Conservation (phyloP, 2,888 invertebrate genomes). For the Eueremaeus valkanovi region DNA sequence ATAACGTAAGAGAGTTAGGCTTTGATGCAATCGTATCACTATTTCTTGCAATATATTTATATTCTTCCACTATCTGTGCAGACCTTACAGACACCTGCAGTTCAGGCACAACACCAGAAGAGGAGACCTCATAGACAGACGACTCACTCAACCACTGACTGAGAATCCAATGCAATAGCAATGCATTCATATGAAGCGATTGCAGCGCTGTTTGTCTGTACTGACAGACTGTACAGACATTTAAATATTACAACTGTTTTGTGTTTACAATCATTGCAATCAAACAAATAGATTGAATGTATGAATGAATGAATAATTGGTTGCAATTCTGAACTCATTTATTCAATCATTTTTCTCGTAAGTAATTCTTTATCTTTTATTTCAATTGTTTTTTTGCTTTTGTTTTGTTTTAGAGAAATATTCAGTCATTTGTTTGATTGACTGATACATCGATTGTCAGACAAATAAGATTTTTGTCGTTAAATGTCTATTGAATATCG, state of each 20-base stretch:
- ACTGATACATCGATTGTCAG: too few species aligned
- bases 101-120: background rate
- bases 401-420: too few species aligned
- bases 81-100: constrained; percentile 23
- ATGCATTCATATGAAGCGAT: background rate
- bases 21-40: background rate
- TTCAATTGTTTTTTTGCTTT: background rate
- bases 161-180: too few species aligned
- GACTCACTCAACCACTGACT: background rate
- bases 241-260: too few species aligned
- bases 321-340: background rate
- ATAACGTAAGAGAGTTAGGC: too few species aligned
- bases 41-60: background rate
- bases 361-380: background rate
- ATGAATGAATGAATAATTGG: background rate
- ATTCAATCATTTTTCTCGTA: background rate
- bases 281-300: too few species aligned
- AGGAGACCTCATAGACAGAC: background rate
- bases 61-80: too few species aligned
- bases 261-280: background rate
- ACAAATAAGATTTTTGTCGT: too few species aligned
- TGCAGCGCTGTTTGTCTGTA: constrained; percentile 10
- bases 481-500: too few species aligned
- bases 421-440: too few species aligned
- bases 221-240: too few species aligned